These are phyloP conservation scores for Fabriciana adippe DNA, from an alignment of 2,888 invertebrate species.

Conservation along the genomic window DNA sequence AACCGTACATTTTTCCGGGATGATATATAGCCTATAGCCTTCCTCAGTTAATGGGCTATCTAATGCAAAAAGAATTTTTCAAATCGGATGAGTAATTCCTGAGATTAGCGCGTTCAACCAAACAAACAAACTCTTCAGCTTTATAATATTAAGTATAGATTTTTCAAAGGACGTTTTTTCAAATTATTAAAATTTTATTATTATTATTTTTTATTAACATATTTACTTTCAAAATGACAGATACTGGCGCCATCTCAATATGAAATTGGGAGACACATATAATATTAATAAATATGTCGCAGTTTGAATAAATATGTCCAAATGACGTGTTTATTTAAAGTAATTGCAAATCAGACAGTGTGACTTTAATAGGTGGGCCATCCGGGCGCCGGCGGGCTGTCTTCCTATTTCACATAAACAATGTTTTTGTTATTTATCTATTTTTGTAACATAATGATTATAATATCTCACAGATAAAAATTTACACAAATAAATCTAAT, in stretches of 20 bases:
- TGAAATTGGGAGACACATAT: slow-evolving; percentile 1
- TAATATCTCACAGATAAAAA: slow-evolving; percentile 6
- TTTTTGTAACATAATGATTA: not conserved
- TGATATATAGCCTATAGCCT: too few relatives aligned
- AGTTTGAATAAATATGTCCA: slow-evolving; percentile 25
- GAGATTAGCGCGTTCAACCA: too few relatives aligned
- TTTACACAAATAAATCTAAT: not conserved
- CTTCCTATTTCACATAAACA: slow-evolving; percentile 19
- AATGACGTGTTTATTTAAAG: slow-evolving; percentile 23
- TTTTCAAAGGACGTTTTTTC: not conserved
- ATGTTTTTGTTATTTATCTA: slow-evolving; percentile 3
- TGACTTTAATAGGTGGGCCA: slow-evolving; percentile 13
- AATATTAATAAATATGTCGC: slow-evolving; percentile 15
- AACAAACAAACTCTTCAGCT: too few relatives aligned
- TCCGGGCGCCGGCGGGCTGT: slow-evolving; percentile 24
- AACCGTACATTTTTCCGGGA: too few relatives aligned
- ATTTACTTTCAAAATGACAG: not conserved
- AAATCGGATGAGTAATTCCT: too few relatives aligned
- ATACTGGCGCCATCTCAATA: not conserved
- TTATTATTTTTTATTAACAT: too few relatives aligned
- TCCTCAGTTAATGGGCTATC: too few relatives aligned
- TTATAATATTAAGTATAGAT: too few relatives aligned
- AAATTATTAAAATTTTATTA: not conserved
- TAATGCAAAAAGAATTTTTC: too few relatives aligned
- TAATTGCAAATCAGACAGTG: slow-evolving; percentile 21